Evolutionary conservation across 2,888 invertebrate species (phyloP), one percentile per base, ranked within the genome.

Genomic region (Strigamia transsilvanica): DNA sequence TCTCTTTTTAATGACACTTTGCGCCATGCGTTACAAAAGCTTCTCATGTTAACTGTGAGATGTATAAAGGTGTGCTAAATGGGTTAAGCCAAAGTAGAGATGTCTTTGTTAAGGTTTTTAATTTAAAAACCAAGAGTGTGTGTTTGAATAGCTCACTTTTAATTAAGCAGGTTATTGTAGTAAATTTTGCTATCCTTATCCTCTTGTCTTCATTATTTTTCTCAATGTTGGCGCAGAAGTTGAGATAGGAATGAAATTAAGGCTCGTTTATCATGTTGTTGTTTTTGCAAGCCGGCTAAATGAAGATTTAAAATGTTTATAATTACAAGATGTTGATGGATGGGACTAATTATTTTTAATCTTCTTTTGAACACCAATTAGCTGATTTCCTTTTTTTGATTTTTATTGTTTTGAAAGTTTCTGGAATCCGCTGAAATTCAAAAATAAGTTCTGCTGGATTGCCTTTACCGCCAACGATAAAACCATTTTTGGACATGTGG

Each of bases 251-350:
- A 18, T 66, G 61, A 66, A 66, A 66, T 66, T 66, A 66, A 66
- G 6, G 61, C 61, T 66, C 61, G 61, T 66, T 66, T 21, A 66
- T 66, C 61, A 66, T 66, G 61, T 66, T 66, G 21, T 66, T 66
- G 21, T 66, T 66, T 66, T 66, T 66, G 21, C 21, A 5, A n/a
- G 23, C 46, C 46, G 12, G 23, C 61, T 66, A 66, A 66, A 66
- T 66, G 61, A 66, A 66, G 61, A 66, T 66, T 66, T 66, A 66
- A 66, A 66, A 66, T 66, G 21, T 66, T 66, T 66, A 66, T 66
- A 66, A 21, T 66, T 23, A 66, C 61, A 23, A 66, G 61, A 66
- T 66, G 61, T 66, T 66, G 61, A 66, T 66, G 61, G 61, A 66
- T 23, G 61, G 6, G 21, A 18, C 61, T 66, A 66, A 66, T 66